A percentile compares a stretch with the other conserved stretches of the same genome.
Evolutionary conservation across 2,888 invertebrate genomes (phyloP).

Genomic region (Calameuta idolon): DNA sequence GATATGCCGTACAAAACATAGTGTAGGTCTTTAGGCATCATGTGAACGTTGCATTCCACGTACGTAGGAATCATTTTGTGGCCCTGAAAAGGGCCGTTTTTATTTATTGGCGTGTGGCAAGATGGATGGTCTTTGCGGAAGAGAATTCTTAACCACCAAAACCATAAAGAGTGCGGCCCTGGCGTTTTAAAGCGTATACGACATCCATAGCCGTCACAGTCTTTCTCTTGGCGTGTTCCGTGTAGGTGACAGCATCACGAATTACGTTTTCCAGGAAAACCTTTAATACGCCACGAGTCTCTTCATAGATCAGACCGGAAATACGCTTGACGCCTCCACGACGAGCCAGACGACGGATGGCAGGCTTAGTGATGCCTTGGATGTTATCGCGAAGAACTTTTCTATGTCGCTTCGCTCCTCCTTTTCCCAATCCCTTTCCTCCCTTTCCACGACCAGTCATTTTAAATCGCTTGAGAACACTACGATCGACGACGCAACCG

Average conservation of each 20-base stretch:
- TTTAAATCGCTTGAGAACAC: neutral
- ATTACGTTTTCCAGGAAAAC: constrained; percentile 74
- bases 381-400: constrained; percentile 69
- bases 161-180: constrained; percentile 72
- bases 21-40: neutral
- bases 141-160: constrained; percentile 65
- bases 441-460: constrained; percentile 53
- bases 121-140: constrained; percentile 15
- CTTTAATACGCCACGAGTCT: constrained; percentile 83
- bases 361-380: constrained; percentile 82
- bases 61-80: constrained; percentile 22
- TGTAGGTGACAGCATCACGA: constrained; percentile 74
- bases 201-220: constrained; percentile 75
- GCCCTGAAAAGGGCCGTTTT: constrained; percentile 39
- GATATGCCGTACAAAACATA: neutral
- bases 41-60: neutral
- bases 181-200: constrained; percentile 72
- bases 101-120: neutral
- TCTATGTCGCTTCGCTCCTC: constrained; percentile 72
- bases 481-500: neutral
- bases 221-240: constrained; percentile 74
- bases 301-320: constrained; percentile 83
- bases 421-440: constrained; percentile 70
- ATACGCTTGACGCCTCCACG: constrained; percentile 78
- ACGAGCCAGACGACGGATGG: constrained; percentile 72